Base-by-base conservation (phyloP, 1,140 invertebrate genomes). In the Bombus turneri region DNA sequence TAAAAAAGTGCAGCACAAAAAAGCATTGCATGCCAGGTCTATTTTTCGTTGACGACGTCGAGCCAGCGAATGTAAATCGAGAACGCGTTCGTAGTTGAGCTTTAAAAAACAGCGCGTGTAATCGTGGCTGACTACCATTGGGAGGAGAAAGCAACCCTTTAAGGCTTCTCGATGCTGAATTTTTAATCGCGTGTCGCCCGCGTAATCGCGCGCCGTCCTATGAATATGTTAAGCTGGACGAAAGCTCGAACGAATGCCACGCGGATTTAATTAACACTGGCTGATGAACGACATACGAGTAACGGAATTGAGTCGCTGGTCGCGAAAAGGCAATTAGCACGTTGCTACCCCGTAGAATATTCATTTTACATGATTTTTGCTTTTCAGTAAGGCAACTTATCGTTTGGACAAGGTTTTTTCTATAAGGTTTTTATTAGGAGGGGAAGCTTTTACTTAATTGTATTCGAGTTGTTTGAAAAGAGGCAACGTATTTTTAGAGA, bases 261-360 rank as follows among this genome's bases (percentile, higher is more conserved):
- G 39, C 37, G 76, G 66, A 79, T 84, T 84, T 84, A 84, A 84
- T 84, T 84, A 84, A 77, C 81, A n/a, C 68, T 15, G 41, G 64
- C 5, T 79, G 62, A 79, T 41, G 77, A 41, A 47, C 41, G 64
- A 43, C n/a, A 47, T 28, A 31, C 9, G 31, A 37, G 47, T 53
- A 34, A 5, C 9, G 53, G 75, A 28, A 62, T 62, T 62, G 53
- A 62, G 34, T 77, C 34, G 53, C n/a, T 59, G 53, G 31, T 28
- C 37, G 75, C 34, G 53, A 62, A 62, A 41, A 34, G 64, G 62
- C 41, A 34, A 68, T 79, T 79, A 79, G 41, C 64, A 22, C 3
- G 62, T 43, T 28, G 59, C 39, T 5, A 66, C 28, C 34, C 13
- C 59, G 47, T 57, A 57, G 57, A 77, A 77, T 77, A 77, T 62